Conservation (phyloP, 2,113 vertebrate genomes). For the Ciconia maguari region DNA sequence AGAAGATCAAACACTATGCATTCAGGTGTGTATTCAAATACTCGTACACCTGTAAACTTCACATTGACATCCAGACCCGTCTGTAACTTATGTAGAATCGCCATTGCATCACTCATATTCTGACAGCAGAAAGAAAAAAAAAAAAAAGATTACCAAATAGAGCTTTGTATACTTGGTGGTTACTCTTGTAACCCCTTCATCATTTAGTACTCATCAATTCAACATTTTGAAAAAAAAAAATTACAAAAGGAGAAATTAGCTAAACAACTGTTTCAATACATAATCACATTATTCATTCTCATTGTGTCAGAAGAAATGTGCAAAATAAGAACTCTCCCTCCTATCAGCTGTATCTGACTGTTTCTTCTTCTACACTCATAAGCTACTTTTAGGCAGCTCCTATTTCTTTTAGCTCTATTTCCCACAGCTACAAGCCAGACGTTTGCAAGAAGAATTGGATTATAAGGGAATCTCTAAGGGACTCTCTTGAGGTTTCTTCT, state of each 20-base stretch:
- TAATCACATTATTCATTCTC: background rate
- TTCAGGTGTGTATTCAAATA: conserved; percentile 98
- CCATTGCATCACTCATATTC: conserved; percentile 99
- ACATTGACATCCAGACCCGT: conserved; percentile 98
- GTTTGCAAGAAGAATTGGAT: background rate
- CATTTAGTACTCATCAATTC: background rate
- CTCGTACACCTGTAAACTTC: conserved; percentile 93
- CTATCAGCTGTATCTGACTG: background rate
- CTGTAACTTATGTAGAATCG: conserved; percentile 95
- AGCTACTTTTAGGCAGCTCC: background rate
- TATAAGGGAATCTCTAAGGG: background rate
- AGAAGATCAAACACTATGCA: conserved; percentile 99
- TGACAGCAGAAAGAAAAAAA: conserved; percentile 53
- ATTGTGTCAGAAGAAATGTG: background rate
- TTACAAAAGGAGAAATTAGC: background rate
- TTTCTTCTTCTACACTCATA: background rate
- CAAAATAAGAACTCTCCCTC: background rate
- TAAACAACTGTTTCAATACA: background rate
- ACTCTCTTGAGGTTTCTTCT: background rate
- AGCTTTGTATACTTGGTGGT: background rate
- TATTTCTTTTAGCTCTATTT: background rate
- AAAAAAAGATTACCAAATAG: background rate
- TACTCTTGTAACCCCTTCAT: background rate
- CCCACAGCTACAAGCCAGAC: background rate
- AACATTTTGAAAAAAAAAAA: background rate